Base-by-base conservation (phyloP, 2,888 invertebrate genomes). In the Allacma fusca region DNA sequence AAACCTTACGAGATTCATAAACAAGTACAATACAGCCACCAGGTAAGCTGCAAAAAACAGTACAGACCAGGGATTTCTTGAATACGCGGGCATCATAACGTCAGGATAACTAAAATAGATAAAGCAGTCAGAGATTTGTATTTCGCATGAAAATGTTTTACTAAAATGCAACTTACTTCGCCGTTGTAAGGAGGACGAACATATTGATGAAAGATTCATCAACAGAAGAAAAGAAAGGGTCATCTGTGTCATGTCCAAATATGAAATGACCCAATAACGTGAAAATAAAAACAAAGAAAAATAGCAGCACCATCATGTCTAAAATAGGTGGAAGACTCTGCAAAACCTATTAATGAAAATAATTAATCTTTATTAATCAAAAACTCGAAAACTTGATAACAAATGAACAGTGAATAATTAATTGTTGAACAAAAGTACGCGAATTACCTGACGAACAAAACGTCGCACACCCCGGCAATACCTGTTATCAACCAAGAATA, bases 51-150 rank as follows among this genome's bases (percentile, higher is more conserved):
- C 92, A 88, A 95, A 95, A 88, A 94, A 95, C 78, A 94, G 88
- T n/a, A 93, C 92, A 85, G 92, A 92, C 92, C 92, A 94, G 86
- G 92, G 92, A 50, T 91, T 92, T 84, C 90, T 89, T 28, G 92
- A 91, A 86, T 94, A 95, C 0, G 94, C 92, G 5, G 93, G 94
- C 95, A 95, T 95, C 95, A 95, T 95, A 24, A 96, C 94, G 87
- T 95, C 95, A 1, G 95, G 95, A 88, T 92, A 95, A 87, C 94
- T 95, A 87, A 71, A 89, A n/a, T n/a, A n/a, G n/a, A n/a, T n/a
- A n/a, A n/a, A n/a, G n/a, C n/a, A n/a, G n/a, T n/a, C n/a, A n/a
- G n/a, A n/a, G n/a, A n/a, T n/a, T n/a, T n/a, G n/a, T n/a, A n/a
- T n/a, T n/a, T n/a, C n/a, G n/a, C n/a, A n/a, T n/a, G n/a, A n/a